A percentile compares a stretch with the other conserved stretches of the same genome.
These are phyloP conservation scores for Crossaster papposus DNA, from an alignment of 53 echinoderm and acorn worm species.

Conservation along the genomic window DNA sequence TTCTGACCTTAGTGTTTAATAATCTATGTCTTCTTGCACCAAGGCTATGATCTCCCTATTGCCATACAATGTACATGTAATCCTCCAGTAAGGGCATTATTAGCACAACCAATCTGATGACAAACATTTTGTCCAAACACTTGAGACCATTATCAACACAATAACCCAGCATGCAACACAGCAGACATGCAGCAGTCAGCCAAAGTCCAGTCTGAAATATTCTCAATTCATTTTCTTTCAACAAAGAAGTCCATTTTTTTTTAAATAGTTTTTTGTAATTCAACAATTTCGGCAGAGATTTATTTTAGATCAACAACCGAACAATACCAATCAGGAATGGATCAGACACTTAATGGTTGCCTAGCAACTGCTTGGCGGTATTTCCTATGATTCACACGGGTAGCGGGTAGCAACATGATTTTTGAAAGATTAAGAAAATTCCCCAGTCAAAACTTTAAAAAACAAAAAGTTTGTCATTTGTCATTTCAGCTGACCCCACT, in stretches of 20 bases:
- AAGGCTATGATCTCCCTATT: not conserved
- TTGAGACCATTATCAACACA: not conserved
- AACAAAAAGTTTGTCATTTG: too few species aligned
- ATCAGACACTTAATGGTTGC: constrained; percentile 10
- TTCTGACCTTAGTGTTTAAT: not conserved
- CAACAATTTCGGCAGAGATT: not conserved
- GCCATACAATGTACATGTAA: constrained; percentile 5
- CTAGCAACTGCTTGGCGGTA: not conserved
- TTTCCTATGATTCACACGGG: not conserved
- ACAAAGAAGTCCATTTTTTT: not conserved
- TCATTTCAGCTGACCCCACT: not conserved
- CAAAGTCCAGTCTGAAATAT: constrained; percentile 13
- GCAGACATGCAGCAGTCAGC: not conserved
- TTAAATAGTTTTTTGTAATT: not conserved
- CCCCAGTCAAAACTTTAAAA: not conserved
- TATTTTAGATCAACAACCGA: not conserved
- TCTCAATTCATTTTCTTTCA: not conserved
- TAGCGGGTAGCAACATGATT: not conserved
- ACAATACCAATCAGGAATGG: not conserved
- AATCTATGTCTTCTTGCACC: not conserved
- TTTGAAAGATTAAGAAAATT: too few species aligned
- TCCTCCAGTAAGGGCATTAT: not conserved
- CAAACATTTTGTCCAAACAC: constrained; percentile 31
- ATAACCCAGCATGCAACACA: not conserved
- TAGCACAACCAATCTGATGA: not conserved